Evolutionary conservation across 2,113 vertebrate genomes (phyloP).

Genomic region (Brienomyrus longianalis): DNA sequence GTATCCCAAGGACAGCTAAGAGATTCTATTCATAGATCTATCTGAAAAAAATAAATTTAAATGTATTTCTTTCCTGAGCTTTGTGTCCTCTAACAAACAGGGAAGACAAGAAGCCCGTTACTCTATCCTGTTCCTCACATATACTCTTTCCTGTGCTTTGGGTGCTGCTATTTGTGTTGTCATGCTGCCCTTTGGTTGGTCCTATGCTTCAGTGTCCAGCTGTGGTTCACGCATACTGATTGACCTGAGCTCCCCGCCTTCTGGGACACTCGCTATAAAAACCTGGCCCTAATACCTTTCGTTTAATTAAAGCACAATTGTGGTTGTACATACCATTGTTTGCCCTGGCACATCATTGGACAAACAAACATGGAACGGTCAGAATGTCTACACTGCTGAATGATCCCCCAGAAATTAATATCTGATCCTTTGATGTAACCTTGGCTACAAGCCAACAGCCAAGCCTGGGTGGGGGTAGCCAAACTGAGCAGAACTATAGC

Average conservation of each 20-base stretch:
- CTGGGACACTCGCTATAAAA: constrained; percentile 59
- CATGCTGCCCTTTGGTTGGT: constrained; percentile 17
- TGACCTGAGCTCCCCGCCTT: constrained; percentile 57
- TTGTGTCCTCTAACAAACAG: neutral
- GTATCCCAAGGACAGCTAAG: neutral
- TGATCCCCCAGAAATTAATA: constrained; percentile 58
- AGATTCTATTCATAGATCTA: neutral
- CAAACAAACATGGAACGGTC: constrained; percentile 70
- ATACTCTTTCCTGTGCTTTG: neutral
- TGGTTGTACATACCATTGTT: constrained; percentile 68
- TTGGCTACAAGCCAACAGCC: neutral
- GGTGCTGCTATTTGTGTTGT: neutral
- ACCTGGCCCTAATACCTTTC: constrained; percentile 62
- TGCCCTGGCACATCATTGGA: constrained; percentile 38
- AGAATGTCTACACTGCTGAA: constrained; percentile 54
- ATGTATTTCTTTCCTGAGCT: neutral
- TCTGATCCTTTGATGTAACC: neutral
- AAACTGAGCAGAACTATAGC: neutral
- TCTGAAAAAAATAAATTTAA: neutral
- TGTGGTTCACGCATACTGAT: constrained; percentile 60
- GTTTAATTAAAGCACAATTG: constrained; percentile 76
- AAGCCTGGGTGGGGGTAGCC: neutral
- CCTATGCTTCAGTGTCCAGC: constrained; percentile 12
- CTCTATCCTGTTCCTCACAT: neutral
- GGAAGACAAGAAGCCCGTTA: neutral